Evolutionary conservation across 92 coral and sea anemone species (phyloP).

Genomic region (Muricea muricata): DNA sequence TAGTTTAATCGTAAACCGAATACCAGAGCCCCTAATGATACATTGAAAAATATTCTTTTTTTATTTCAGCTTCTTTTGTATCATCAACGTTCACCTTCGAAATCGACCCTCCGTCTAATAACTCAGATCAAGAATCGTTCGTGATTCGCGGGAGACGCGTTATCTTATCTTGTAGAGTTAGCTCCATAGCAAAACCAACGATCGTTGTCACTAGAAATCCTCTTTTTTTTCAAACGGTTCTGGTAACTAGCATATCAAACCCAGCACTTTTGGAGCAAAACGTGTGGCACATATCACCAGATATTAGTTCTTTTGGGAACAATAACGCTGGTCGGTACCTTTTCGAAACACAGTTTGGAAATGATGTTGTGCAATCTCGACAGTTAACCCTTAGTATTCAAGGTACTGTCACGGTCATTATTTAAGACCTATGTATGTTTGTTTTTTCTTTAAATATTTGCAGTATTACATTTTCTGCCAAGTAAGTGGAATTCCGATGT

Average conservation of each 20-base stretch:
- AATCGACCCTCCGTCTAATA: neutral
- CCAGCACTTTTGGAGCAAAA: neutral
- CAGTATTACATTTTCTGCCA: no score
- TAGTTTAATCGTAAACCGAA: no score
- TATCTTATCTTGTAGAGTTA: neutral
- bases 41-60: neutral
- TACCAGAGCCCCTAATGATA: no score
- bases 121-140: neutral
- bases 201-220: neutral
- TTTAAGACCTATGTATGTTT: no score
- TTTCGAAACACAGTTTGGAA: neutral
- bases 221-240: neutral
- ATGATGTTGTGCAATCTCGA: neutral
- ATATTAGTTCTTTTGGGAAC: neutral
- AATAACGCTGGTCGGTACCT: neutral
- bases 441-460: no score
- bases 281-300: neutral
- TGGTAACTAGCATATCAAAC: no score
- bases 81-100: slow-evolving; percentile 1
- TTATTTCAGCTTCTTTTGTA: neutral
- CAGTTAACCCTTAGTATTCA: neutral
- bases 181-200: neutral
- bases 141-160: neutral
- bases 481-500: no score
- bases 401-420: no score